Conservation (phyloP, 1,140 invertebrate genomes). For the Belonocnema kinseyi region DNA sequence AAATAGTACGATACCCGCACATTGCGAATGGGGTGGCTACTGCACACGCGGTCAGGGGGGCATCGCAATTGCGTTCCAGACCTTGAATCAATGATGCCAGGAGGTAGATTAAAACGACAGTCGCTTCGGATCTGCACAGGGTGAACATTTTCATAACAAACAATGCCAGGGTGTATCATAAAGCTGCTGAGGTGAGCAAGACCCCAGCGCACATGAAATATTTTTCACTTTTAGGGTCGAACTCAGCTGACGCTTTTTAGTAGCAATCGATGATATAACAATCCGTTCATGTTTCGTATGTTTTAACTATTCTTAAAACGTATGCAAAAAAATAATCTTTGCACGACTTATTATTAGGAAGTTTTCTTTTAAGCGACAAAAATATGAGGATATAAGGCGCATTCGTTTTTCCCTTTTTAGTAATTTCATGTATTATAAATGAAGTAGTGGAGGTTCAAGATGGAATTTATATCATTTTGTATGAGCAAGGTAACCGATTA, state of each 20-base stretch:
- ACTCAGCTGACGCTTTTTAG: background rate
- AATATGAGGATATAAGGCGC: too few species aligned
- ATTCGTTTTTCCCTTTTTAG: too few species aligned
- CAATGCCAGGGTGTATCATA: slow-evolving; percentile 12
- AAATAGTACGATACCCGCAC: slow-evolving; percentile 32
- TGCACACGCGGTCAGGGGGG: background rate
- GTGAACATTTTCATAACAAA: slow-evolving; percentile 7
- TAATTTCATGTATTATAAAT: too few species aligned
- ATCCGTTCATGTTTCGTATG: too few species aligned
- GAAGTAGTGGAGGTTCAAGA: too few species aligned
- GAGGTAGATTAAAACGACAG: slow-evolving; percentile 28
- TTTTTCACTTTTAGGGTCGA: slow-evolving; percentile 22
- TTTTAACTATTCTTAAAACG: too few species aligned
- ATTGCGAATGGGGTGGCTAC: slow-evolving; percentile 47
- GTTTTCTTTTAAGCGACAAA: too few species aligned
- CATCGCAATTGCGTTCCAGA: slow-evolving; percentile 12
- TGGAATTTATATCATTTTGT: too few species aligned
- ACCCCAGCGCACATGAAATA: background rate
- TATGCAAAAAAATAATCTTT: too few species aligned
- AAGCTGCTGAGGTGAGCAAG: background rate
- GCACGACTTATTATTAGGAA: too few species aligned
- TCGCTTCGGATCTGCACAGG: slow-evolving; percentile 1
- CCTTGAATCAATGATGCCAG: slow-evolving; percentile 27
- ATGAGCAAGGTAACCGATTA: too few species aligned
- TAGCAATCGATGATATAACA: too few species aligned